Conservation (phyloP, 2,888 invertebrate genomes). For the Dolichopus griseipennis region DNA sequence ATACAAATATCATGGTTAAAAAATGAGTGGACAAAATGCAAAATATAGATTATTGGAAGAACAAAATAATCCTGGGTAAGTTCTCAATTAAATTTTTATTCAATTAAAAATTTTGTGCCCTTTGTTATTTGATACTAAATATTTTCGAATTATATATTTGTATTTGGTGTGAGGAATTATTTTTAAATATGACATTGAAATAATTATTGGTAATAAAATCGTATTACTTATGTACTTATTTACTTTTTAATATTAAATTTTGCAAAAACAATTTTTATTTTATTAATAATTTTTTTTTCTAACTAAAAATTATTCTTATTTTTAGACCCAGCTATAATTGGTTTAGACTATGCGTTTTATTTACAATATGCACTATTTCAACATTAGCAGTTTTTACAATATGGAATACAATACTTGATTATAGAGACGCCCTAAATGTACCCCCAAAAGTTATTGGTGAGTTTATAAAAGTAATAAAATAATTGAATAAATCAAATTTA, state of each 20-base stretch:
- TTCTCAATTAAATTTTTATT: background rate
- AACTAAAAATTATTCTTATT: background rate
- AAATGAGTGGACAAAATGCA: constrained; percentile 20
- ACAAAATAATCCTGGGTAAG: constrained; percentile 14
- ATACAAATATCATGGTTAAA: background rate
- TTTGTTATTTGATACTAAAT: background rate
- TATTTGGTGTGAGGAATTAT: background rate
- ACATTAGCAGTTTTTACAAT: constrained; percentile 30
- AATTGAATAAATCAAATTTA: no score
- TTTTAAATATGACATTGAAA: no score
- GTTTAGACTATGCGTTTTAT: constrained; percentile 21
- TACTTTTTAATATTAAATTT: no score
- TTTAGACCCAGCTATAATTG: constrained; percentile 21
- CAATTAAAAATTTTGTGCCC: no score
- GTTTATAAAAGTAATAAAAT: constrained; percentile 5
- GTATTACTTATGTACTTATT: no score
- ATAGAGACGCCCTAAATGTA: constrained; percentile 27
- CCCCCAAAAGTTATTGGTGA: constrained; percentile 30
- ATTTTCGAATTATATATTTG: background rate
- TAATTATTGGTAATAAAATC: no score
- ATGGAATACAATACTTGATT: constrained; percentile 29
- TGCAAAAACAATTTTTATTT: no score
- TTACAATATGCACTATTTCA: constrained; percentile 23
- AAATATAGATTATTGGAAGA: constrained; percentile 21
- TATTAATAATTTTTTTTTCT: background rate